Percentiles rank a stretch among this genome's conserved stretches.
These are phyloP conservation scores for Pao palembangensis DNA, from an alignment of 2,113 vertebrate species.

Conservation along the genomic window DNA sequence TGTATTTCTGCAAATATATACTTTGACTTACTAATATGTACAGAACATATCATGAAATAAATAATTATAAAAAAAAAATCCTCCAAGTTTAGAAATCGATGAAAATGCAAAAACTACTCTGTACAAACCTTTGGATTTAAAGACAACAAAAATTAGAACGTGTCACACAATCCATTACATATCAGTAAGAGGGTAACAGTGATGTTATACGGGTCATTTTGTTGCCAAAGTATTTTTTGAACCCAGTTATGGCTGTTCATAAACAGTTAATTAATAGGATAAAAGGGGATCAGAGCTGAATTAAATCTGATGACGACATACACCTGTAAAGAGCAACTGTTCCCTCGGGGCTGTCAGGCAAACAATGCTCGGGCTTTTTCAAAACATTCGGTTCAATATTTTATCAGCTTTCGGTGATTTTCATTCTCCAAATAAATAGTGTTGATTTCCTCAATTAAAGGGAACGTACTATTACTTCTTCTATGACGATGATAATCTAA, in stretches of 20 bases:
- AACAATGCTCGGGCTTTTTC: too few relatives aligned
- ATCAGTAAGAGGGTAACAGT: background rate
- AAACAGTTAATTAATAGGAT: constrained; percentile 31
- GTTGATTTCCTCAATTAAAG: constrained; percentile 40
- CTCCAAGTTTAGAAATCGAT: constrained; percentile 78
- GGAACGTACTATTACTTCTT: constrained; percentile 17
- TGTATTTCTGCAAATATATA: constrained; percentile 84
- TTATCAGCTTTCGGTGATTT: constrained; percentile 1
- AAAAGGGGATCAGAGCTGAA: constrained; percentile 13
- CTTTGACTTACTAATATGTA: constrained; percentile 87
- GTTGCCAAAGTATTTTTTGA: constrained; percentile 35
- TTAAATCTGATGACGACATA: constrained; percentile 19
- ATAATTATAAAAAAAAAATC: constrained; percentile 84
- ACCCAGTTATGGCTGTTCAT: constrained; percentile 35
- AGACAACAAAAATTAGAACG: constrained; percentile 61
- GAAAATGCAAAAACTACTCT: constrained; percentile 76
- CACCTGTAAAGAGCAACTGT: constrained; percentile 40
- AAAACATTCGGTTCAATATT: too few relatives aligned
- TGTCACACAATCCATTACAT: constrained; percentile 50
- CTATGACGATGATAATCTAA: background rate
- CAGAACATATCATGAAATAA: constrained; percentile 83
- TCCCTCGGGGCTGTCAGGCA: too few relatives aligned
- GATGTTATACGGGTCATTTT: constrained; percentile 26
- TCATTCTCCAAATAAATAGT: background rate
- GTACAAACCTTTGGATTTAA: constrained; percentile 89